phyloP scores from a whole-genome alignment of 1,140 invertebrate genomes.

The Eriocheir sinensis region DNA sequence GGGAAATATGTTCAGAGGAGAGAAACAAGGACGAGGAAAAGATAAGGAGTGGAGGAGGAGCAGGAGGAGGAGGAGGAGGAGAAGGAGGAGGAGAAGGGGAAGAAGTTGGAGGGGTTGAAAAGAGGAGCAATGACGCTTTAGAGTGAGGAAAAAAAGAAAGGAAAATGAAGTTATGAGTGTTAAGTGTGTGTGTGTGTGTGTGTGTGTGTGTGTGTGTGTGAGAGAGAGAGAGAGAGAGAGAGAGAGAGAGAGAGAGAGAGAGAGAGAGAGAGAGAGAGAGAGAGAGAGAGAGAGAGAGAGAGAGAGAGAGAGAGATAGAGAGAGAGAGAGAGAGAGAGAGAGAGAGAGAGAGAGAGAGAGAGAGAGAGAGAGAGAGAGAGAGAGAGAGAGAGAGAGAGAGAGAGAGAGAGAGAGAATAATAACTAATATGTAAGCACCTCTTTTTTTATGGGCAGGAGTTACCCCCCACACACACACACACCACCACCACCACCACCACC shows the following conservation, averaged over 20 bases:
- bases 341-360: not conserved
- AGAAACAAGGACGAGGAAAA: not conserved
- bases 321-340: not conserved
- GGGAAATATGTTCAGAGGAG: not conserved
- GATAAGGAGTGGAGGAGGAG: not conserved
- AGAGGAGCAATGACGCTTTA: not conserved
- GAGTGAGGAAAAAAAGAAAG: not conserved
- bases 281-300: not conserved
- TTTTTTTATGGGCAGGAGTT: not conserved
- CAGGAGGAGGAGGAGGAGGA: not conserved
- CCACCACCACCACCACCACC: too few relatives aligned
- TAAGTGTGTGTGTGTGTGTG: too few relatives aligned
- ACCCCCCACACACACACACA: not conserved
- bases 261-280: not conserved
- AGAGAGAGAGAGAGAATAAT: not conserved
- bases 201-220: too few relatives aligned
- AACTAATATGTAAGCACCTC: not conserved
- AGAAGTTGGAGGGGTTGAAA: too few relatives aligned
- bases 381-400: not conserved
- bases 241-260: not conserved
- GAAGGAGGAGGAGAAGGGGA: not conserved
- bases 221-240: constrained; percentile 31
- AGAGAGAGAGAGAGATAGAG: not conserved
- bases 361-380: not conserved
- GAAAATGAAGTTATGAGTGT: not conserved